A percentile compares a stretch with the other conserved stretches of the same genome.
These are phyloP conservation scores for Thunnus maccoyii DNA, from an alignment of 2,113 vertebrate genomes.

Conservation along the genomic window DNA sequence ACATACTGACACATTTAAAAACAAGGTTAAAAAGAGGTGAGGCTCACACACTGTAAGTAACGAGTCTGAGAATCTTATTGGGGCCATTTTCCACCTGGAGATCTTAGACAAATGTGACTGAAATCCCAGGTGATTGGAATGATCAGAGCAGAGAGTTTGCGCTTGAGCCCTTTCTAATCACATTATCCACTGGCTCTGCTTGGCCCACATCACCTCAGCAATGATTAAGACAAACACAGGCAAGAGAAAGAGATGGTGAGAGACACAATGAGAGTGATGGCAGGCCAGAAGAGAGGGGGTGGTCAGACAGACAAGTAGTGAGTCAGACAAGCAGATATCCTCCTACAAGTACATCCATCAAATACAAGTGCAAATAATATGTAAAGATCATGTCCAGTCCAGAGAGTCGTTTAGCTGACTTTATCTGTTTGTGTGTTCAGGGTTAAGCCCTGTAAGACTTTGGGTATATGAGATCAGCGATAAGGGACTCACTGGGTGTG, in stretches of 20 bases:
- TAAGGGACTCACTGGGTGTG: slow-evolving; percentile 57
- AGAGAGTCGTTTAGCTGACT: slow-evolving; percentile 31
- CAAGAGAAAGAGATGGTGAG: slow-evolving; percentile 48
- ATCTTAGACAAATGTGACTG: slow-evolving; percentile 64
- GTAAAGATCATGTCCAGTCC: slow-evolving; percentile 41
- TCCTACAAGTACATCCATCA: slow-evolving; percentile 73
- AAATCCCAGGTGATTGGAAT: slow-evolving; percentile 64
- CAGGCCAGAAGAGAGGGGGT: slow-evolving; percentile 70
- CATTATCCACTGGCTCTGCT: slow-evolving; percentile 67
- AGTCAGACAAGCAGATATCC: slow-evolving; percentile 77
- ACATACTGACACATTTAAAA: slow-evolving; percentile 26
- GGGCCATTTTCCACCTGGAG: slow-evolving; percentile 48
- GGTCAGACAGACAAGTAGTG: slow-evolving; percentile 79
- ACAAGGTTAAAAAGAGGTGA: slow-evolving; percentile 23
- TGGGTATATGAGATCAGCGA: slow-evolving; percentile 47
- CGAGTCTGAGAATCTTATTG: slow-evolving; percentile 49
- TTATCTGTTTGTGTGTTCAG: slow-evolving; percentile 39
- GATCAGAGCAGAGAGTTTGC: slow-evolving; percentile 59
- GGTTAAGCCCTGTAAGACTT: slow-evolving; percentile 44
- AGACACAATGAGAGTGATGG: slow-evolving; percentile 70
- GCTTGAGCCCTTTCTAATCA: slow-evolving; percentile 68
- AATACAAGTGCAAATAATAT: slow-evolving; percentile 69
- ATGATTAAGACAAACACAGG: slow-evolving; percentile 74
- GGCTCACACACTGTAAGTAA: slow-evolving; percentile 37
- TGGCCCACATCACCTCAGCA: slow-evolving; percentile 68